A percentile compares a stretch with the other conserved stretches of the same genome.
Conservation (phyloP, 2,113 vertebrate genomes). For the Eulacestoma nigropectus region DNA sequence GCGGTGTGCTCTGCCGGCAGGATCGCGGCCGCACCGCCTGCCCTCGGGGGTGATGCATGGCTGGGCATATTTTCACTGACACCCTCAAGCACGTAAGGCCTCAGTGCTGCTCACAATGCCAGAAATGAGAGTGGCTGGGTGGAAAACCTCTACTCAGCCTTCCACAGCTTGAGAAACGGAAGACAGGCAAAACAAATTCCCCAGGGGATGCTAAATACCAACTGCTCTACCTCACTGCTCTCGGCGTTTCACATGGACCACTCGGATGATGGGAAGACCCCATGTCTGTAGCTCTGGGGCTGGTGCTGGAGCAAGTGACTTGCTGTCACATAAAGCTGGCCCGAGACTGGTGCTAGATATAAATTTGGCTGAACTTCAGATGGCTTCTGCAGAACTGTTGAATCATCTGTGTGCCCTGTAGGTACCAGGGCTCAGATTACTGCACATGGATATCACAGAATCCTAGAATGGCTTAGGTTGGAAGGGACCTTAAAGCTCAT, state of each 20-base stretch:
- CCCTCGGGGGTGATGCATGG: neutral
- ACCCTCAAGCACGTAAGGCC: neutral
- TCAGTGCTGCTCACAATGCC: neutral
- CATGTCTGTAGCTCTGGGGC: fast-evolving
- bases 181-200: neutral
- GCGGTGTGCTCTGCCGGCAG: fast-evolving
- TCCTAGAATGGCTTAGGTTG: neutral
- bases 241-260: neutral
- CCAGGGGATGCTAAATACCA: neutral
- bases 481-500: neutral
- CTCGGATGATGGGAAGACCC: fast-evolving
- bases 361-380: neutral
- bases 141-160: neutral
- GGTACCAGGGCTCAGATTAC: neutral
- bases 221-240: neutral
- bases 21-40: neutral
- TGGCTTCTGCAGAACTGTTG: neutral
- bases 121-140: neutral
- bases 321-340: fast-evolving
- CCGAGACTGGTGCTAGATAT: neutral
- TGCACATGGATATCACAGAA: neutral
- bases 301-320: neutral
- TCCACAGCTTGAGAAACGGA: neutral
- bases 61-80: neutral
- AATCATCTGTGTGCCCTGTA: neutral